These are phyloP conservation scores for Crenuchus spilurus DNA, from an alignment of 2,797 vertebrate species.

Conservation along the genomic window DNA sequence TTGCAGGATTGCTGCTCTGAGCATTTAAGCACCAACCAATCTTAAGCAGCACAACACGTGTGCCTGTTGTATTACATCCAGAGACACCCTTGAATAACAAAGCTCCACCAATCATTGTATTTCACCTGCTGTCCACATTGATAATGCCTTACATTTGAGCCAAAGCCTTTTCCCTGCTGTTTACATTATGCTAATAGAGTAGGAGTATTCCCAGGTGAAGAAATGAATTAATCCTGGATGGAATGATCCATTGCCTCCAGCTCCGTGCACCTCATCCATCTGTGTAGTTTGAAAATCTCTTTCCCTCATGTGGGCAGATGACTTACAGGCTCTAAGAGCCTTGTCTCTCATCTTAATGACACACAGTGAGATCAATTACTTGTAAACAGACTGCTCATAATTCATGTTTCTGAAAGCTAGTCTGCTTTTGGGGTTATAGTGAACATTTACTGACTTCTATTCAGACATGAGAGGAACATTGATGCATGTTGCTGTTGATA, in stretches of 20 bases:
- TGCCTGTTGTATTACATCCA: neutral
- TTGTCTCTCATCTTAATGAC: constrained; percentile 7
- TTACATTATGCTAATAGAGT: constrained; percentile 46
- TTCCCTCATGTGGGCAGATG: neutral
- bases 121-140: constrained; percentile 13
- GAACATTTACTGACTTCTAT: neutral
- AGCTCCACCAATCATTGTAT: neutral
- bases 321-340: neutral
- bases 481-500: constrained; percentile 39
- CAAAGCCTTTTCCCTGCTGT: constrained; percentile 31
- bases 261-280: constrained; percentile 6
- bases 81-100: neutral
- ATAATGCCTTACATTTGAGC: constrained; percentile 18
- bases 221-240: constrained; percentile 17
- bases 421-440: neutral
- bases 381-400: neutral
- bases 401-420: neutral
- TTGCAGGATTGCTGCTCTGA: neutral
- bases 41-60: constrained; percentile 9
- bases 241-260: constrained; percentile 20
- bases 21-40: neutral
- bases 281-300: neutral
- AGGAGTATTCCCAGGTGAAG: neutral
- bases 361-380: neutral
- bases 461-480: neutral